Evolutionary conservation across 2,113 vertebrate species (phyloP).

Genomic region (Orthonyx spaldingii): DNA sequence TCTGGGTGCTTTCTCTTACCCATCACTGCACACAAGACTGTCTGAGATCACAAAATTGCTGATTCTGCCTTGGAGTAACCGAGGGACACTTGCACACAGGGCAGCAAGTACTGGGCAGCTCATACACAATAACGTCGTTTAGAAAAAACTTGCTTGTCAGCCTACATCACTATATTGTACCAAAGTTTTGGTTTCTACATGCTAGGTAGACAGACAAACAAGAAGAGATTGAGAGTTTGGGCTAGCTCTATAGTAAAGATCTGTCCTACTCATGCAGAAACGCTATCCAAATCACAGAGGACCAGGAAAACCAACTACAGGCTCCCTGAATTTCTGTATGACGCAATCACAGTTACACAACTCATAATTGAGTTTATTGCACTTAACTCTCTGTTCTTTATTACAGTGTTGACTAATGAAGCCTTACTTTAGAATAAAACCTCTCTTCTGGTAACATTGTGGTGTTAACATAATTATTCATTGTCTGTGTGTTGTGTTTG

Average conservation of each 20-base stretch:
- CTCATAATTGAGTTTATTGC: not conserved
- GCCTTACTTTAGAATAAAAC: conserved; percentile 12
- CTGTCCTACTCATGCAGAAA: not conserved
- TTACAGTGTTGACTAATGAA: conserved; percentile 28
- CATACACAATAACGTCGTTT: fast-evolving
- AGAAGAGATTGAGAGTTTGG: not conserved
- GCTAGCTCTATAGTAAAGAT: not conserved
- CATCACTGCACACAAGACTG: not conserved
- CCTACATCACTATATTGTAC: not conserved
- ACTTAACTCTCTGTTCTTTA: conserved; percentile 5
- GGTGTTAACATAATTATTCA: conserved; percentile 20
- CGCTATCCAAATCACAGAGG: not conserved
- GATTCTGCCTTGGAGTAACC: not conserved
- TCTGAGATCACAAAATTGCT: not conserved
- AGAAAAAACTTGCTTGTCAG: not conserved
- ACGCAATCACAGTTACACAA: conserved; percentile 29
- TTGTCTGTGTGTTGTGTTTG: not conserved
- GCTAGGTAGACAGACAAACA: not conserved
- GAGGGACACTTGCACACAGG: not conserved
- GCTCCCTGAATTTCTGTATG: not conserved
- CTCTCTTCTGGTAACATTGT: not conserved
- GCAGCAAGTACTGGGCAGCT: not conserved
- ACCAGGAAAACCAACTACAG: not conserved
- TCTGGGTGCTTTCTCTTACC: not conserved
- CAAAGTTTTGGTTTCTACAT: not conserved